A percentile compares a stretch with the other conserved stretches of the same genome.
phyloP scores from a whole-genome alignment of 2,113 vertebrate species.

The Oenanthe melanoleuca region DNA sequence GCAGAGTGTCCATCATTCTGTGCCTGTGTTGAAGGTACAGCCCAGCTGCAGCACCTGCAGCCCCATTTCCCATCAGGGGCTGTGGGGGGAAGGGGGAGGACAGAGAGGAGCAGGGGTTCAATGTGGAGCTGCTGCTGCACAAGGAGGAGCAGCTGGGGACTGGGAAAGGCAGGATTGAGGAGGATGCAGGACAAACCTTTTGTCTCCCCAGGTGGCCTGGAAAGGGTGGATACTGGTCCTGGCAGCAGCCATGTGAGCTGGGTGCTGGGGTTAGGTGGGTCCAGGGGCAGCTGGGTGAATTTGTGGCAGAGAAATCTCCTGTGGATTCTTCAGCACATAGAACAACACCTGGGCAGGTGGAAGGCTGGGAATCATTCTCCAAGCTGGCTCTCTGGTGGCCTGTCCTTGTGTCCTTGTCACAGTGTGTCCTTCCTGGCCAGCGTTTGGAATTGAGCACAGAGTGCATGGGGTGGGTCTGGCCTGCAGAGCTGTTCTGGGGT shows the following conservation, averaged over 20 bases:
- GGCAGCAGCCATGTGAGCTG: neutral
- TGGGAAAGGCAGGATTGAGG: neutral
- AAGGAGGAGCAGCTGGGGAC: neutral
- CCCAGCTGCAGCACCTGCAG: neutral
- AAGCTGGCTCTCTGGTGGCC: too few relatives aligned
- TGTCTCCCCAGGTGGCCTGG: neutral
- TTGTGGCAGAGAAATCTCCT: neutral
- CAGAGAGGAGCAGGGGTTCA: neutral
- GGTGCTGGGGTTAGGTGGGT: accelerated
- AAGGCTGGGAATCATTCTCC: neutral
- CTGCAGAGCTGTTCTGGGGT: neutral
- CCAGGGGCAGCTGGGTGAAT: neutral
- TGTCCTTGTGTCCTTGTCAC: neutral
- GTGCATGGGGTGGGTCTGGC: neutral
- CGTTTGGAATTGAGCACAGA: accelerated
- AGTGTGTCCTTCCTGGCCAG: neutral
- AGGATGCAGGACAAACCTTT: neutral
- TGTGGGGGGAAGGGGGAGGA: neutral
- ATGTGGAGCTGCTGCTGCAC: neutral
- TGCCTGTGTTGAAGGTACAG: neutral
- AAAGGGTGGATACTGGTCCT: accelerated
- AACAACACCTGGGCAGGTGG: neutral
- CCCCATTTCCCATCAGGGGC: neutral
- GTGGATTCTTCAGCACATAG: neutral
- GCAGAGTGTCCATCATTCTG: neutral